A percentile compares a stretch with the other conserved stretches of the same genome.
Evolutionary conservation across 2,888 invertebrate genomes (phyloP).

Genomic region (Quadriops clusia): DNA sequence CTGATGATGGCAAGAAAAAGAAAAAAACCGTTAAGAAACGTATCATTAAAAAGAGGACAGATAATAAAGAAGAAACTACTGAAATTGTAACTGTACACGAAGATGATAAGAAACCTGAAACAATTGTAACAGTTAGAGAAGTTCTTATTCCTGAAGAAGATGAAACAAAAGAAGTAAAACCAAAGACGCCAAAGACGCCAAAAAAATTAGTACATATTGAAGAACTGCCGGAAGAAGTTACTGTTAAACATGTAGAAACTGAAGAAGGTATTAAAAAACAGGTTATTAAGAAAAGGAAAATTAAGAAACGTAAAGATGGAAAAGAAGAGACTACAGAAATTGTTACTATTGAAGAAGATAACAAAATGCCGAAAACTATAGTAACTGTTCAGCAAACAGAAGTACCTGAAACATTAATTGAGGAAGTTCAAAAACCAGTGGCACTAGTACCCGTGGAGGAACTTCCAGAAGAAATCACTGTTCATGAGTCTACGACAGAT

Average conservation of each 20-base stretch:
- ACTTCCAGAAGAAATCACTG: constrained; percentile 29
- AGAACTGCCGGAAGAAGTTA: constrained; percentile 19
- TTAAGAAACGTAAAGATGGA: constrained; percentile 26
- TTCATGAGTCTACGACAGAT: constrained; percentile 17
- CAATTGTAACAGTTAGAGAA: constrained; percentile 17
- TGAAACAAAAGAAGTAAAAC: constrained; percentile 21
- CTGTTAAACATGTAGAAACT: constrained; percentile 29
- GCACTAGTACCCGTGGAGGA: no score
- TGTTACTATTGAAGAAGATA: constrained; percentile 23
- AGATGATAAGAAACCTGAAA: constrained; percentile 18
- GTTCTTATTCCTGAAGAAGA: constrained; percentile 14
- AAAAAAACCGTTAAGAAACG: constrained; percentile 26
- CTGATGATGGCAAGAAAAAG: constrained; percentile 20
- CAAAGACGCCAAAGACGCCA: constrained; percentile 20
- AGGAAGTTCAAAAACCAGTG: constrained; percentile 3
- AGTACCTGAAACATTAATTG: constrained; percentile 12
- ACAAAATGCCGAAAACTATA: constrained; percentile 22
- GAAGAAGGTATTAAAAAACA: constrained; percentile 30
- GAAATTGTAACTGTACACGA: constrained; percentile 35
- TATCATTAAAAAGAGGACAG: constrained; percentile 26
- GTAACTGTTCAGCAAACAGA: constrained; percentile 21
- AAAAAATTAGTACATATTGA: constrained; percentile 20
- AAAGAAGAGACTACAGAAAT: constrained; percentile 36
- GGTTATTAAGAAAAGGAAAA: constrained; percentile 23
- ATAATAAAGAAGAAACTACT: constrained; percentile 24